Evolutionary conservation across 1,140 invertebrate species (phyloP).

Genomic region (Penaeus chinensis): DNA sequence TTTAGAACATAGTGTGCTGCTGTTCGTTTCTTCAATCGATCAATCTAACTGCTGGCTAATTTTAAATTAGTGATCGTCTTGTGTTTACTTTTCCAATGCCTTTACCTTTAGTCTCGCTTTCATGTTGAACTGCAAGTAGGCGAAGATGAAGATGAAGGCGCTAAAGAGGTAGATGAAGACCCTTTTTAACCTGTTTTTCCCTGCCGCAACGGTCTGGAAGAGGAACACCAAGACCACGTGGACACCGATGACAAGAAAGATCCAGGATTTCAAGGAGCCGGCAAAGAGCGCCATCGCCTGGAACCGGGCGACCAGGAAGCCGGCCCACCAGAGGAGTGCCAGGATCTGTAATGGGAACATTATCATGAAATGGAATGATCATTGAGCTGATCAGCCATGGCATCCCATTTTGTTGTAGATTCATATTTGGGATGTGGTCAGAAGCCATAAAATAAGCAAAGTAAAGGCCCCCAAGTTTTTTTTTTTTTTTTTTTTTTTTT

Average conservation of each 20-base stretch:
- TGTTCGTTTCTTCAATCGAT: background rate
- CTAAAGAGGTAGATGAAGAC: conserved; percentile 56
- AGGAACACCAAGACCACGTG: conserved; percentile 51
- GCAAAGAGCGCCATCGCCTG: conserved; percentile 52
- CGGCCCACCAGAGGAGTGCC: conserved; percentile 45
- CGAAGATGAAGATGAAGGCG: conserved; percentile 57
- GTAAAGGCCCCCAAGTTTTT: too few species aligned
- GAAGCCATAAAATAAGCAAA: too few species aligned
- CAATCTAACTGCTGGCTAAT: background rate
- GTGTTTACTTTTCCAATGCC: background rate
- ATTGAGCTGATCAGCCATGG: too few species aligned
- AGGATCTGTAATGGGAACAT: conserved; percentile 25
- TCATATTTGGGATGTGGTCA: too few species aligned
- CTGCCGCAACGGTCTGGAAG: conserved; percentile 48
- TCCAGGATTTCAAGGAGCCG: conserved; percentile 35
- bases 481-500: too few species aligned
- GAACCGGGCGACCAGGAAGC: conserved; percentile 53
- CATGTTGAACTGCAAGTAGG: conserved; percentile 59
- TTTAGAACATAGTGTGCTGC: background rate
- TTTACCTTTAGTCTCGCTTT: conserved; percentile 53
- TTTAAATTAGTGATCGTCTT: too few species aligned
- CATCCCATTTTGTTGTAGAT: too few species aligned
- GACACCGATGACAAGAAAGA: conserved; percentile 46
- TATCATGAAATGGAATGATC: too few species aligned
- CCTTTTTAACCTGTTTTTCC: conserved; percentile 23